These are phyloP conservation scores for Sebastolobus altivelis DNA, from an alignment of 2,797 vertebrate genomes.

Conservation along the genomic window DNA sequence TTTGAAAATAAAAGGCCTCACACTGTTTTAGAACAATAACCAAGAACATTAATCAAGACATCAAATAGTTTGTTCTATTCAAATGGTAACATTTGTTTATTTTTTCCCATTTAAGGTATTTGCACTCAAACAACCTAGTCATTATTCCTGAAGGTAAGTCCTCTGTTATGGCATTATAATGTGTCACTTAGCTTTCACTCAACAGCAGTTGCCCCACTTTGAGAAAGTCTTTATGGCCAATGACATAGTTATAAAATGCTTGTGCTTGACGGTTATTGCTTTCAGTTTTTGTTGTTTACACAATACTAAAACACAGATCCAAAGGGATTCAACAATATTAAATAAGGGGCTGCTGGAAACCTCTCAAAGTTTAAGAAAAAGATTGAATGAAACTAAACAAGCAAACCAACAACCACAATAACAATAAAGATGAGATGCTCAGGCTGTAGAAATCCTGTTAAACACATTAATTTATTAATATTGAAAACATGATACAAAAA, in stretches of 20 bases:
- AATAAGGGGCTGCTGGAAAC: background rate
- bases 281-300: background rate
- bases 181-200: background rate
- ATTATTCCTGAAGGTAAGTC: conserved; percentile 95
- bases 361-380: background rate
- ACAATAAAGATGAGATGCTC: background rate
- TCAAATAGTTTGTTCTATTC: background rate
- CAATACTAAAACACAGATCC: background rate
- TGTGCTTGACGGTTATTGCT: background rate
- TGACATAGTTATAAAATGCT: background rate
- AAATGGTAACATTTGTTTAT: background rate
- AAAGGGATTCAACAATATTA: background rate
- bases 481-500: background rate
- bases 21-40: background rate
- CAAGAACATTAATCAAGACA: background rate
- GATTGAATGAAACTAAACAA: background rate
- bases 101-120: conserved; percentile 85
- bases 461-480: background rate
- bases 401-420: background rate
- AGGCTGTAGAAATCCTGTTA: background rate
- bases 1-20: background rate
- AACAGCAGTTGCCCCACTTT: background rate
- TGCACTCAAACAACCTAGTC: conserved; percentile 97
- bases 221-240: background rate
- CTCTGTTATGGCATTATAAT: background rate